A percentile compares a stretch with the other conserved stretches of the same genome.
phyloP scores from a whole-genome alignment of 1,140 invertebrate genomes.

The Harlomillsia oculata region DNA sequence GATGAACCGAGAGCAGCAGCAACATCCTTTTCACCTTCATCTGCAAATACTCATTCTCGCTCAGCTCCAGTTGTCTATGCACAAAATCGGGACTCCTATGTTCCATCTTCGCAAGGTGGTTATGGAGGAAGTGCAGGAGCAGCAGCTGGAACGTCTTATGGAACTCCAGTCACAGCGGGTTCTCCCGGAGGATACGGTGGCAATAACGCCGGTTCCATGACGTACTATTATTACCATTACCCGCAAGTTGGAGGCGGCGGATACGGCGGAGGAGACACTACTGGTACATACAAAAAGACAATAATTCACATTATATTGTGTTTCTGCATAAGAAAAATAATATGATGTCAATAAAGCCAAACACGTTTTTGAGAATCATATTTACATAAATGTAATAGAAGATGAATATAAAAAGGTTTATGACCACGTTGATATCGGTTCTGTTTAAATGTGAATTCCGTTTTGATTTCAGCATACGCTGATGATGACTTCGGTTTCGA shows the following conservation, averaged over 20 bases:
- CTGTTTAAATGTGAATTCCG: neutral
- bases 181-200: neutral
- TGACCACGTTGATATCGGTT: neutral
- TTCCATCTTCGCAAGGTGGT: constrained; percentile 14
- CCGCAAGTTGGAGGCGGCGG: constrained; percentile 13
- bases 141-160: constrained; percentile 15
- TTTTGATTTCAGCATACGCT: constrained; percentile 13
- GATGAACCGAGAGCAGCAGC: constrained; percentile 7
- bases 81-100: constrained; percentile 30
- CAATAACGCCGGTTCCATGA: constrained; percentile 29
- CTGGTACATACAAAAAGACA: constrained; percentile 24
- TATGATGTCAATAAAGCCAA: too few relatives aligned
- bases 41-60: constrained; percentile 4
- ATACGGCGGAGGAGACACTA: constrained; percentile 15
- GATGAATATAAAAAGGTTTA: too few relatives aligned
- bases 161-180: constrained; percentile 11
- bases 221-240: constrained; percentile 36
- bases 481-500: constrained; percentile 26
- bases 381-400: neutral
- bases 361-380: neutral
- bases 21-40: neutral
- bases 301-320: too few relatives aligned
- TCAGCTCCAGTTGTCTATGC: constrained; percentile 24
- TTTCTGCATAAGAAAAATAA: too few relatives aligned
- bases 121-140: constrained; percentile 1